These are phyloP conservation scores for Tetramorium alpestre DNA, from an alignment of 1,140 invertebrate genomes.

Conservation along the genomic window DNA sequence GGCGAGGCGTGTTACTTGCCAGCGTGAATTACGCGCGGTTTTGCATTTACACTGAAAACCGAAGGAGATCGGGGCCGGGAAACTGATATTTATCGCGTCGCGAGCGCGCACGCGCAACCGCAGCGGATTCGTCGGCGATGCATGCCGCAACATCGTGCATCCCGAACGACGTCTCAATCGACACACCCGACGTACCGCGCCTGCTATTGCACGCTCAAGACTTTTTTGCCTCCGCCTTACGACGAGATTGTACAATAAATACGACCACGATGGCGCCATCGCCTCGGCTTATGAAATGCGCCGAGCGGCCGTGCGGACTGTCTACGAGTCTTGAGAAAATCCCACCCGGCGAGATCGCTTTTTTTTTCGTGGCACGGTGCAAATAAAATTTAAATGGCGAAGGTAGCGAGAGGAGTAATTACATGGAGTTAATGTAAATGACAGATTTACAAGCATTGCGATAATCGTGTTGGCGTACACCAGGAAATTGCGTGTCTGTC, in stretches of 20 bases:
- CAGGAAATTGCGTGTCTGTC: conserved; percentile 35
- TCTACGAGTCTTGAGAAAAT: conserved; percentile 50
- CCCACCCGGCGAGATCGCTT: conserved; percentile 30
- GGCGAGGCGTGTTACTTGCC: conserved; percentile 81
- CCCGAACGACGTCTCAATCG: conserved; percentile 62
- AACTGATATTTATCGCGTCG: conserved; percentile 71
- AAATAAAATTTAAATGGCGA: conserved; percentile 47
- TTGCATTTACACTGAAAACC: conserved; percentile 83
- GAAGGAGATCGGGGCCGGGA: conserved; percentile 50
- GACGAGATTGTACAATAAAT: conserved; percentile 44
- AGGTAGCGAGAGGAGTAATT: conserved; percentile 43
- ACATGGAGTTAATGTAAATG: conserved; percentile 36
- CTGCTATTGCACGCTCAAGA: background rate
- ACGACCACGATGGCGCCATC: conserved; percentile 50
- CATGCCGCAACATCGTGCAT: conserved; percentile 31
- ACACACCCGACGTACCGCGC: conserved; percentile 39
- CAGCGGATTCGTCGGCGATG: conserved; percentile 33
- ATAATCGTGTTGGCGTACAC: conserved; percentile 37
- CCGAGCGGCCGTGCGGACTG: conserved; percentile 1
- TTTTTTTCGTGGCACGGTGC: background rate
- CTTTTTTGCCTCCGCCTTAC: conserved; percentile 14
- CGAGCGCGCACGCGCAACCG: conserved; percentile 7
- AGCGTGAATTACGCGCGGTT: conserved; percentile 83
- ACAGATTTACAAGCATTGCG: conserved; percentile 53
- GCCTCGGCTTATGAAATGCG: conserved; percentile 32